Conservation (phyloP, 1,140 invertebrate species). For the Andricus grossulariae region DNA sequence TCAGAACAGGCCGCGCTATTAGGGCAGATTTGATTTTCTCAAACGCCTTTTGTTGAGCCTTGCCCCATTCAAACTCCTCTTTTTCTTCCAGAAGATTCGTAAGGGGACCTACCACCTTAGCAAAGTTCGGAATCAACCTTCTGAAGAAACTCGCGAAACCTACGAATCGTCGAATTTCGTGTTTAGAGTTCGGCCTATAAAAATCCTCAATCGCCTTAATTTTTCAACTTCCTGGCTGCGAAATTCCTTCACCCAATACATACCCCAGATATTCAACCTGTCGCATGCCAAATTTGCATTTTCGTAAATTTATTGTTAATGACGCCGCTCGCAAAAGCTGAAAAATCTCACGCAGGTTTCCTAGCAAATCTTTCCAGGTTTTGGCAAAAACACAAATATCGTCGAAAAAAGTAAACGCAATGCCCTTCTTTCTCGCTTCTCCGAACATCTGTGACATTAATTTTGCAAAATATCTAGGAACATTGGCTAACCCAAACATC, state of each 20-base stretch:
- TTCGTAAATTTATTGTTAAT: no score
- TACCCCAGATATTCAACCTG: slow-evolving; percentile 36
- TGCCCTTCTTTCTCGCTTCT: slow-evolving; percentile 6
- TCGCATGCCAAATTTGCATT: slow-evolving; percentile 39
- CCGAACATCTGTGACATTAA: slow-evolving; percentile 38
- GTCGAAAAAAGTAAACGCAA: not conserved
- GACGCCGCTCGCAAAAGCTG: slow-evolving; percentile 26
- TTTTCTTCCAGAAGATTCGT: no score
- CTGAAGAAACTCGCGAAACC: slow-evolving; percentile 72
- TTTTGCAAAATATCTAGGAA: slow-evolving; percentile 40
- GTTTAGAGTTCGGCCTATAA: slow-evolving; percentile 45
- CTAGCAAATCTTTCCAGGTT: not conserved
- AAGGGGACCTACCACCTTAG: slow-evolving; percentile 54
- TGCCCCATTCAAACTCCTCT: no score
- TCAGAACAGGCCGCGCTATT: not conserved
- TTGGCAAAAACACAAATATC: slow-evolving; percentile 40
- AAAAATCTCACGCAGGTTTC: slow-evolving; percentile 30
- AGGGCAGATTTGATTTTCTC: no score
- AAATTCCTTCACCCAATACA: slow-evolving; percentile 53
- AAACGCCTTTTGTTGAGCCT: no score
- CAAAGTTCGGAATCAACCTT: slow-evolving; percentile 65
- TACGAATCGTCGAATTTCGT: slow-evolving; percentile 70
- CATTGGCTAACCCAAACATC: slow-evolving; percentile 43
- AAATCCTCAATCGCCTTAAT: no score
- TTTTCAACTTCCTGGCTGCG: slow-evolving; percentile 32